Base-by-base conservation (phyloP, 2,797 vertebrate genomes). In the Apodemus agrarius region DNA sequence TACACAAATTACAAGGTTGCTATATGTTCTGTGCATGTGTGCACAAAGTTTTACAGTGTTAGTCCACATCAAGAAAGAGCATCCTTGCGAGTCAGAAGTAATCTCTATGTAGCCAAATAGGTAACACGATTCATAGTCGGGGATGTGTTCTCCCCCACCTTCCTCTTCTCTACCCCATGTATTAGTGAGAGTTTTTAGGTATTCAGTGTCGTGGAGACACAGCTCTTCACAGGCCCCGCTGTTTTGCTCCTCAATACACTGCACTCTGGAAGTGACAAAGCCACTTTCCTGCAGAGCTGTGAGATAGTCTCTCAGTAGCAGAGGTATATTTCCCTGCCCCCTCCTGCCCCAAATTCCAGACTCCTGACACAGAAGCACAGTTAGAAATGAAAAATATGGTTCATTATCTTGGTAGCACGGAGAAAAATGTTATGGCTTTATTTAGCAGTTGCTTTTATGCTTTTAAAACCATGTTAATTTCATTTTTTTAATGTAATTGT, bases 391-490 rank as follows among this genome's bases (percentile, higher is more conserved):
- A 97, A 97, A 98, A 98, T 98, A 97, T 0, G 93, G 94, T 97
- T 98, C 97, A 98, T 98, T 98, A 98, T 96, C 96, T 98, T 93
- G 92, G 97, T 81, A 96, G 95, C 0, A 0, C 91, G 94, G 96
- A 97, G 95, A 97, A 97, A 98, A 97, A 98, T 98, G 96, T 97
- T 98, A 98, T 95, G 96, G 97, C 97, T 98, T 98, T 98, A 98
- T 98, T 98, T 98, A 98, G 98, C 96, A 95, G 96, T 96, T 96
- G 95, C 96, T 98, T 98, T 98, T 98, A 97, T 98, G 98, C 96
- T 98, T 97, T 97, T 98, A 98, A 98, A 98, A 98, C 97, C 96
- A 98, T 96, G 97, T 97, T 98, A 98, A 98, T 98, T 98, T 97
- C 97, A 98, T 98, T 98, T 98, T 96, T 97, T 96, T 97, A 95